Percentiles rank a stretch among this genome's conserved stretches.
Conservation (phyloP, 2,113 vertebrate species). For the Cebidichthys violaceus region DNA sequence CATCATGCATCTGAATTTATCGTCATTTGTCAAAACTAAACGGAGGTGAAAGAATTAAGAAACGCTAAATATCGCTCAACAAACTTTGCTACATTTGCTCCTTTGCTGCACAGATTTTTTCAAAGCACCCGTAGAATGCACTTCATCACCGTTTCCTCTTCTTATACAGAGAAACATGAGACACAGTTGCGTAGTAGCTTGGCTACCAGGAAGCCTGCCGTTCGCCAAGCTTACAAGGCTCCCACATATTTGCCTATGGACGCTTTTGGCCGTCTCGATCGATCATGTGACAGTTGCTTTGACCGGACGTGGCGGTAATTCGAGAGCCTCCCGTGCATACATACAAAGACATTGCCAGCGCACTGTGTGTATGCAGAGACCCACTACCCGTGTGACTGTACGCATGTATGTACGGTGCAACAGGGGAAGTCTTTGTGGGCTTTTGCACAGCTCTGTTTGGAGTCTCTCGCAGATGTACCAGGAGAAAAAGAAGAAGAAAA, state of each 20-base stretch:
- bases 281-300: not conserved
- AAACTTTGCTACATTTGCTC: not conserved
- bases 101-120: not conserved
- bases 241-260: not conserved
- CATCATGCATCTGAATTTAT: not conserved
- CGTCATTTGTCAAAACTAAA: not conserved
- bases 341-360: not conserved
- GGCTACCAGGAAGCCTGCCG: not conserved
- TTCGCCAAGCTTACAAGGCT: not conserved
- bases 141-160: not conserved
- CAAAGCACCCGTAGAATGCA: not conserved
- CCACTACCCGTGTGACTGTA: not conserved
- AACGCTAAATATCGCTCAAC: not conserved
- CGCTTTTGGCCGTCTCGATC: not conserved
- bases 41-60: not conserved
- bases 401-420: not conserved
- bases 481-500: not conserved
- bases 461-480: slow-evolving; percentile 41
- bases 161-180: not conserved
- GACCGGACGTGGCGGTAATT: not conserved
- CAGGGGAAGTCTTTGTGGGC: slow-evolving; percentile 16
- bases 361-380: not conserved
- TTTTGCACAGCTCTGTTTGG: slow-evolving; percentile 26
- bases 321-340: not conserved
- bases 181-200: not conserved